Base-by-base conservation (phyloP, 92 coral and sea anemone genomes). In the Epizoanthus rinbou region DNA sequence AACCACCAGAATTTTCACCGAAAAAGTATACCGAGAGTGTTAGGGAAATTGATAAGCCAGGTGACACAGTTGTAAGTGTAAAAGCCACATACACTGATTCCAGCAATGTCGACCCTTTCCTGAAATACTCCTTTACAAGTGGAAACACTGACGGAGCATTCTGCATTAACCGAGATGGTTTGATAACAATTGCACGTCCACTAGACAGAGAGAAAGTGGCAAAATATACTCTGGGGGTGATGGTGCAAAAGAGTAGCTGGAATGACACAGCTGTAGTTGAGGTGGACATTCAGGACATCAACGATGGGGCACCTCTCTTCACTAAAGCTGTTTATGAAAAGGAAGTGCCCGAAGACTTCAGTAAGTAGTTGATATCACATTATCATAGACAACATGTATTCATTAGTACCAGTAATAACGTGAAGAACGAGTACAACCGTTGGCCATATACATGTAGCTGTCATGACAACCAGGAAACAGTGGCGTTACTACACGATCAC, bases 141-240 rank as follows among this genome's bases (percentile, higher is more conserved):
- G 98, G 98, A 19, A 95, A 95, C 87, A 81, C 23, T 22, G 96
- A 90, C 6, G 90, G 83, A 11, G 89, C 92, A 28, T 95, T 95
- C 75, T 92, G 97, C 72, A 91, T 95, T 21, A 84, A 89, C 54
- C 89, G 82, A 16, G 71, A 76, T 63, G 98, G 98, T 39, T 47
- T 83, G 17, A 92, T 95, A 64, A 88, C 85, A 19, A 92, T 95
- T 47, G 95, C 98, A 18, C 90, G 90, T 31, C 95, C 91, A 4
- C 59, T 95, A 81, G 98, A 95, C 88, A 88, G 96, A 76, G 98
- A 95, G 87, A 87, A 80, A 83, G 83, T 82, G n/a, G 35, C 92
- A 57, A 67, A 89, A 4, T 95, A 95, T 67, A 43, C 53, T 3
- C 81, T 95, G 86, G 73, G 45, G 19, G 92, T 95, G 53, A 85